Percentiles rank a stretch among this genome's conserved stretches.
These are phyloP conservation scores for Drosophila putrida DNA, from an alignment of 2,888 invertebrate genomes.

Conservation along the genomic window DNA sequence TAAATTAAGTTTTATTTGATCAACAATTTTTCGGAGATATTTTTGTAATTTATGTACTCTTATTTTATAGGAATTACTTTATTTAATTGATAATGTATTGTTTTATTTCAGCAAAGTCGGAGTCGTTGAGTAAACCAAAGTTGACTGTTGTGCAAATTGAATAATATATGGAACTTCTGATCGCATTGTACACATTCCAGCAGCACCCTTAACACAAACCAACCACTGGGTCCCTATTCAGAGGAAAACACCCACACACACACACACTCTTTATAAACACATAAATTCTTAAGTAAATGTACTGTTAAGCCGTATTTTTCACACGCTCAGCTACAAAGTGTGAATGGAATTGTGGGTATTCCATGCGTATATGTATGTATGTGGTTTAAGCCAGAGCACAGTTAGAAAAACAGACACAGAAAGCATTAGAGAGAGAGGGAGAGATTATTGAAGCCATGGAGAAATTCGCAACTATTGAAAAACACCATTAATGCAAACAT, in stretches of 20 bases:
- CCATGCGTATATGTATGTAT: constrained; percentile 8
- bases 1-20: no score
- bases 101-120: background rate
- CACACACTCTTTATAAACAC: constrained; percentile 64
- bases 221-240: background rate
- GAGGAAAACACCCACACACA: background rate
- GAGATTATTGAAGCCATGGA: background rate
- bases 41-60: no score
- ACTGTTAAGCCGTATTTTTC: constrained; percentile 76
- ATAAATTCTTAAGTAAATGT: constrained; percentile 79
- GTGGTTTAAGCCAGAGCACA: constrained; percentile 27
- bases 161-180: constrained; percentile 60
- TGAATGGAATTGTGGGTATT: constrained; percentile 52
- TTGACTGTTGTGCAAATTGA: constrained; percentile 60
- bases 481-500: constrained; percentile 52
- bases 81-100: constrained; percentile 12
- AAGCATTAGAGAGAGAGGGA: no score
- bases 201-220: constrained; percentile 20
- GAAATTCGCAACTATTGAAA: constrained; percentile 40
- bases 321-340: constrained; percentile 60
- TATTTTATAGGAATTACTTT: background rate
- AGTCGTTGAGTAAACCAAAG: constrained; percentile 22
- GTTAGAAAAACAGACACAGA: background rate
- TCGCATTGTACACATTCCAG: constrained; percentile 47
- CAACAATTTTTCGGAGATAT: background rate